These are phyloP conservation scores for Helostoma temminkii DNA, from an alignment of 2,797 vertebrate genomes.

Conservation along the genomic window DNA sequence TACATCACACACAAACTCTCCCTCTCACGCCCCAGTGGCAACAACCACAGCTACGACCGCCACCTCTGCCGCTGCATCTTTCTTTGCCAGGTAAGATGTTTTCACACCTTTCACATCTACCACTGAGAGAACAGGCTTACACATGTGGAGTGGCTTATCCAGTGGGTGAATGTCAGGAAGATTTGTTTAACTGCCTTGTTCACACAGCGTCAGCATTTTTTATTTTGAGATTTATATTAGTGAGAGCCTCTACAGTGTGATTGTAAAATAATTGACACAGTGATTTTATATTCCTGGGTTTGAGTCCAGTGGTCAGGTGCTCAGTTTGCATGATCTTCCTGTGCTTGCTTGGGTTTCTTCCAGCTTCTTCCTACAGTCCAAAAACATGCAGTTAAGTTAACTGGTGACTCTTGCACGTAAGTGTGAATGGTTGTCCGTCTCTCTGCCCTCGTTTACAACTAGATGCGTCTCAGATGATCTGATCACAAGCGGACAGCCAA, in stretches of 20 bases:
- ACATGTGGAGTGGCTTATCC: neutral
- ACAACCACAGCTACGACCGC: constrained; percentile 82
- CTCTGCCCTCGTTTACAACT: too few species aligned
- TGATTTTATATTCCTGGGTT: neutral
- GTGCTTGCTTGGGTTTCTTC: too few species aligned
- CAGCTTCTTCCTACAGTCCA: too few species aligned
- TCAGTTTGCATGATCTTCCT: too few species aligned
- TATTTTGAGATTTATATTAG: neutral
- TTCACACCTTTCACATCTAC: neutral
- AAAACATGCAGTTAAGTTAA: too few species aligned
- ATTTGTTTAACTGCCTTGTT: neutral
- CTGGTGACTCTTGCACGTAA: too few species aligned
- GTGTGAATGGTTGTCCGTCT: too few species aligned
- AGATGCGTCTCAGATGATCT: too few species aligned
- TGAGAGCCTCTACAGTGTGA: neutral
- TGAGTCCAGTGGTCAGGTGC: too few species aligned
- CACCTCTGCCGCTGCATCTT: constrained; percentile 93
- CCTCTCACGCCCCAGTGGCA: constrained; percentile 83
- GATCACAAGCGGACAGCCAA: too few species aligned
- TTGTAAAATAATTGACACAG: neutral
- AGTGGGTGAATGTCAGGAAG: neutral
- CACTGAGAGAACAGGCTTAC: neutral
- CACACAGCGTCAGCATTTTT: neutral
- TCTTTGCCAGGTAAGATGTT: constrained; percentile 95
- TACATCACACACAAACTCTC: constrained; percentile 66